phyloP scores from a whole-genome alignment of 2,797 vertebrate genomes.

The Coracias cyanogaster region DNA sequence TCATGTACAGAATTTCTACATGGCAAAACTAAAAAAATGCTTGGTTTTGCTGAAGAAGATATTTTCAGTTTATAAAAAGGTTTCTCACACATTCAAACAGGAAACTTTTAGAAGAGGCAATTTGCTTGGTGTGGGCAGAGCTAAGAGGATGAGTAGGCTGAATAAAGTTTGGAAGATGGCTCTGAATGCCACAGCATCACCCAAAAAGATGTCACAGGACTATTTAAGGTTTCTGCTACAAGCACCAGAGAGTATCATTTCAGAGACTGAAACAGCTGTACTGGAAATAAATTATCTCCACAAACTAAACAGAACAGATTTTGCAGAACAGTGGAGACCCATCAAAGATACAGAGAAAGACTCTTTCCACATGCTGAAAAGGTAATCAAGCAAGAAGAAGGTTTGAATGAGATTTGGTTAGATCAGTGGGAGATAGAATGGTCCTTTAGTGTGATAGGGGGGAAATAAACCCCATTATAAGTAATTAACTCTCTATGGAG shows the following conservation, averaged over 20 bases:
- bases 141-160: neutral
- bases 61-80: neutral
- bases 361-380: neutral
- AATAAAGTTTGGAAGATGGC: neutral
- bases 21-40: neutral
- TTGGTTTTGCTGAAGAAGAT: conserved; percentile 18
- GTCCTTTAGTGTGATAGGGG: too few relatives aligned
- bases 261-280: neutral
- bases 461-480: neutral
- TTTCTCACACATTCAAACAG: neutral
- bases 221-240: neutral
- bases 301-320: neutral
- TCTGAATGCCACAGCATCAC: neutral
- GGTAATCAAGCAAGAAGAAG: neutral
- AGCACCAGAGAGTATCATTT: neutral
- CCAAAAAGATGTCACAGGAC: neutral
- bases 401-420: neutral
- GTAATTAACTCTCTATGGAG: neutral
- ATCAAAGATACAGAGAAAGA: neutral
- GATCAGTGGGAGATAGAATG: neutral
- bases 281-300: neutral
- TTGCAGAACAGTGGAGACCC: neutral
- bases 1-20: neutral
- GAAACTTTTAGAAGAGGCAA: neutral
- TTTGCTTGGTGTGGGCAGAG: neutral